Conservation (phyloP, 2,797 vertebrate species). For the Peromyscus attwateri region DNA sequence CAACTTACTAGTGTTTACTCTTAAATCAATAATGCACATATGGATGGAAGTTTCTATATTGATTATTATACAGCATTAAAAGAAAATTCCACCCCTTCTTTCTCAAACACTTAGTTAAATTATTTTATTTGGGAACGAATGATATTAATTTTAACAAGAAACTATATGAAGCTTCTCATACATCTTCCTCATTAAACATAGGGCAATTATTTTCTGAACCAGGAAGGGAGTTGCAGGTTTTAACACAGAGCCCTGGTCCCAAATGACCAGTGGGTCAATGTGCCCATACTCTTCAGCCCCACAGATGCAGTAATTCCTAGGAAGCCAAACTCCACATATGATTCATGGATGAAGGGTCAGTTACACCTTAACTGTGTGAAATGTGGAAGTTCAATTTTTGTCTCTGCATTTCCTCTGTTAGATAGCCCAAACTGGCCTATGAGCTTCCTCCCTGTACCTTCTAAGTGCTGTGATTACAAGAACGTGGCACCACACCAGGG, state of each 20-base stretch:
- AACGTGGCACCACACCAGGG: too few species aligned
- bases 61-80: neutral
- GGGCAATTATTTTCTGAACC: neutral
- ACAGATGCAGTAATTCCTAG: neutral
- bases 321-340: neutral
- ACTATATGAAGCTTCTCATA: neutral
- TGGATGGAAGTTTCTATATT: neutral
- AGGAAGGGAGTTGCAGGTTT: neutral
- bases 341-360: neutral
- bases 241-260: neutral
- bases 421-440: neutral
- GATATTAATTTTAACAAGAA: constrained; percentile 33
- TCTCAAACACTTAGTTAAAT: constrained; percentile 8
- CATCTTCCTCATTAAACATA: neutral
- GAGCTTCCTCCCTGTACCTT: neutral
- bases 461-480: neutral
- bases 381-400: neutral
- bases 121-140: neutral
- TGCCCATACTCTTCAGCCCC: neutral
- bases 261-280: neutral
- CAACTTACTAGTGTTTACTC: constrained; percentile 4
- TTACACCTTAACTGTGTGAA: neutral
- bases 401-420: neutral
- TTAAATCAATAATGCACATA: neutral
- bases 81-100: neutral